These are phyloP conservation scores for Mohoua ochrocephala DNA, from an alignment of 2,113 vertebrate genomes.

Conservation along the genomic window DNA sequence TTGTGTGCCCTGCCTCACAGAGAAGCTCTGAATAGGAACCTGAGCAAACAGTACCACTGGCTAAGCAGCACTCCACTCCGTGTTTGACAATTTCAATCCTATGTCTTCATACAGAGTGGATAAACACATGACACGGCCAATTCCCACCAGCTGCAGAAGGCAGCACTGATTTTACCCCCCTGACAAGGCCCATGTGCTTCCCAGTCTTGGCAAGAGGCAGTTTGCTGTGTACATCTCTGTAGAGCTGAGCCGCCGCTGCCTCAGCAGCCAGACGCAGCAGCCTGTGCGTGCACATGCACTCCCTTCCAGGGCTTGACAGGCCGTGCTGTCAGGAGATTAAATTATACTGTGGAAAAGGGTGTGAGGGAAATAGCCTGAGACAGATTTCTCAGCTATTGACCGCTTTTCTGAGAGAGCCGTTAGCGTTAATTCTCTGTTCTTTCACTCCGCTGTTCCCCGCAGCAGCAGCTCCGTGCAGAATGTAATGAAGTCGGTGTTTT, in stretches of 20 bases:
- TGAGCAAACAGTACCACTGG: background rate
- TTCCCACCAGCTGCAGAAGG: background rate
- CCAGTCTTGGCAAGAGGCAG: background rate
- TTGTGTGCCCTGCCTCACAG: background rate
- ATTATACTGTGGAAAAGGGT: background rate
- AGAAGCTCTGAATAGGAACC: background rate
- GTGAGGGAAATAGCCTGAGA: slow-evolving; percentile 31
- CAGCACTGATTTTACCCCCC: background rate
- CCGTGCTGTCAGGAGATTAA: background rate
- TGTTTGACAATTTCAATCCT: background rate
- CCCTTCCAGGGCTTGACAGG: background rate
- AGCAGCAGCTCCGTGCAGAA: background rate
- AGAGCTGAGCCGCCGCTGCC: background rate
- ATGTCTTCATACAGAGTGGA: background rate
- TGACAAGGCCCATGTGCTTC: fast-evolving
- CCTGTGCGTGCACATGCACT: background rate
- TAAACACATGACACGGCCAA: background rate
- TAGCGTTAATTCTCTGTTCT: background rate
- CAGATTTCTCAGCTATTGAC: slow-evolving; percentile 31
- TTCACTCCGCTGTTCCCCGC: background rate
- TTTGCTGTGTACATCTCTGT: background rate
- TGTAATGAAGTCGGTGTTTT: background rate
- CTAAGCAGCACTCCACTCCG: background rate
- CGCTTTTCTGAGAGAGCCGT: fast-evolving
- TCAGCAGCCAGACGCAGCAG: background rate